Evolutionary conservation across 2,797 vertebrate species (phyloP).

Genomic region (Pipistrellus pipistrellus): DNA sequence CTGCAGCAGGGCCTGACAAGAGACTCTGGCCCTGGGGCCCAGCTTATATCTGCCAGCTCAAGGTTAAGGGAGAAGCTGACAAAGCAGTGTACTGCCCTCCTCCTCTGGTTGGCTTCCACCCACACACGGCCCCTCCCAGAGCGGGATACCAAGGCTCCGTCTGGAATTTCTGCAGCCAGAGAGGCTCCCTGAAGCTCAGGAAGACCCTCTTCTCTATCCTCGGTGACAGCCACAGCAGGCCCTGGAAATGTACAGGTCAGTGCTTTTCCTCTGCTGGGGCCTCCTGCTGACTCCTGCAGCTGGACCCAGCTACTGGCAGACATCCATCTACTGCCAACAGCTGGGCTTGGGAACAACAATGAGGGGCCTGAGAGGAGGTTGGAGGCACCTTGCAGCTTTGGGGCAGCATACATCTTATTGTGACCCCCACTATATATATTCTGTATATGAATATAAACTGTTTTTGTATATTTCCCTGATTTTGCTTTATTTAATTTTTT

Average conservation of each 20-base stretch:
- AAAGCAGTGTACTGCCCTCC: neutral
- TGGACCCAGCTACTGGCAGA: neutral
- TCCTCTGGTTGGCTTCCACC: neutral
- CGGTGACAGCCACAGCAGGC: neutral
- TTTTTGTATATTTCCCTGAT: neutral
- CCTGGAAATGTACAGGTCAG: neutral
- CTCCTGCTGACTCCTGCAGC: neutral
- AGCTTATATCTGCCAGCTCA: conserved; percentile 79
- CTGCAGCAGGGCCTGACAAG: neutral
- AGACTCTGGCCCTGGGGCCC: neutral
- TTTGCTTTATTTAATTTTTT: neutral
- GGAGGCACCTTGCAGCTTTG: neutral
- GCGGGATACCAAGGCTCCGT: neutral
- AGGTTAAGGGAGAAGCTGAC: conserved; percentile 65
- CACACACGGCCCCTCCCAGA: conserved; percentile 62
- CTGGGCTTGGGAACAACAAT: neutral
- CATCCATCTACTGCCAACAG: neutral
- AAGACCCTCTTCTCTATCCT: neutral
- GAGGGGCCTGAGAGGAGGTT: neutral
- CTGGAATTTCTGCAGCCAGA: neutral
- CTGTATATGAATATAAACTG: neutral
- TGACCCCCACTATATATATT: neutral
- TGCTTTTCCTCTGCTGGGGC: neutral
- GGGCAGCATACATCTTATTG: neutral
- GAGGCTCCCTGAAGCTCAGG: neutral